These are phyloP conservation scores for Sorex maritimensis DNA, from an alignment of 2,797 vertebrate genomes.

Conservation along the genomic window DNA sequence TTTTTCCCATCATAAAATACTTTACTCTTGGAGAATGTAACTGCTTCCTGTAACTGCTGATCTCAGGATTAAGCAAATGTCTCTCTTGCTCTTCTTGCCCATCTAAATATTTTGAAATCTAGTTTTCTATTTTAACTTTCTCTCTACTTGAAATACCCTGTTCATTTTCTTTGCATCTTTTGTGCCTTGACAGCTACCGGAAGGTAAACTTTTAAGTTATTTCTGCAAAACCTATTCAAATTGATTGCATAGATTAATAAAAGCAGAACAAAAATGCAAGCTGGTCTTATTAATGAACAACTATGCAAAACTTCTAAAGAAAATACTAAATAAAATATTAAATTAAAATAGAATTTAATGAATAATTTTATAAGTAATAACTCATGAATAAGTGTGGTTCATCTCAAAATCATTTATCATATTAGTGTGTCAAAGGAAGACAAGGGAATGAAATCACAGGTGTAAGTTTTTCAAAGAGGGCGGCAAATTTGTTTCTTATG, in stretches of 20 bases:
- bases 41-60: neutral
- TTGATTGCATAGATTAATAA: constrained; percentile 43
- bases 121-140: constrained; percentile 28
- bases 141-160: constrained; percentile 21
- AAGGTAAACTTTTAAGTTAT: constrained; percentile 58
- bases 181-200: neutral
- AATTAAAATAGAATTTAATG: constrained; percentile 70
- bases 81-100: constrained; percentile 11
- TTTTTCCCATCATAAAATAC: neutral
- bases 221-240: constrained; percentile 55
- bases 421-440: constrained; percentile 58
- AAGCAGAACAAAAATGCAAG: constrained; percentile 41
- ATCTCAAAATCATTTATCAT: constrained; percentile 68
- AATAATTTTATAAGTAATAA: constrained; percentile 69
- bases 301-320: constrained; percentile 62
- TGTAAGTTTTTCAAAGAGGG: constrained; percentile 63
- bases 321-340: constrained; percentile 74
- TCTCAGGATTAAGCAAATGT: neutral
- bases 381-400: constrained; percentile 53
- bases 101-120: constrained; percentile 54
- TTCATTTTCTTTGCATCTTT: constrained; percentile 6
- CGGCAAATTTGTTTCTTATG: constrained; percentile 69
- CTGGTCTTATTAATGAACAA: constrained; percentile 61
- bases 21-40: neutral
- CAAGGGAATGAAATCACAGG: constrained; percentile 65